Percentiles rank a stretch among this genome's conserved stretches.
phyloP scores from a whole-genome alignment of 2,113 vertebrate species.

The Tupaia chinensis region DNA sequence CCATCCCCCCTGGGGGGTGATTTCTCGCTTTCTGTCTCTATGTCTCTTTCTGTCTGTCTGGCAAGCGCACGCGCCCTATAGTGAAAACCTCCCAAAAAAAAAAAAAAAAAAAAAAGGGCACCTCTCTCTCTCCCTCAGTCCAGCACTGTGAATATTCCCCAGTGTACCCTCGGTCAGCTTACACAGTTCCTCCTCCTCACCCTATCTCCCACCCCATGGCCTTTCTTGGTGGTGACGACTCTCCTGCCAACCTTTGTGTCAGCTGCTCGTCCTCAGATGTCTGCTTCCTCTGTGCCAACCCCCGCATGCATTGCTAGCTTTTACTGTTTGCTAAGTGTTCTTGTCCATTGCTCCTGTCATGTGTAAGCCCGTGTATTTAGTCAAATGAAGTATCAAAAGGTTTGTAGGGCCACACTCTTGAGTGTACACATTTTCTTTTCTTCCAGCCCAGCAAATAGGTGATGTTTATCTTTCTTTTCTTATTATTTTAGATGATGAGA shows the following conservation, averaged over 20 bases:
- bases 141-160: neutral
- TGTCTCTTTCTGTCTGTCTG: too few species aligned
- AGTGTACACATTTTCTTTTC: neutral
- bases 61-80: too few species aligned
- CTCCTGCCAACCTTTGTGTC: neutral
- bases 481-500: constrained; percentile 42
- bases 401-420: neutral
- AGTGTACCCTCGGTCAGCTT: neutral
- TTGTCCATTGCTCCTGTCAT: neutral
- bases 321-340: neutral
- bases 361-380: neutral
- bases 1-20: too few species aligned
- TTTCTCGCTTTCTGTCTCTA: too few species aligned
- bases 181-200: neutral
- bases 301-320: neutral
- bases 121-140: neutral
- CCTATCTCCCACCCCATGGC: neutral
- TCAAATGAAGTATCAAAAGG: neutral
- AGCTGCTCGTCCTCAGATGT: neutral
- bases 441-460: neutral
- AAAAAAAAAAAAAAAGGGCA: too few species aligned
- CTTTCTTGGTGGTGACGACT: neutral
- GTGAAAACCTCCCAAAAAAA: too few species aligned
- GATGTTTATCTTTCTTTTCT: constrained; percentile 7
- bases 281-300: neutral